Evolutionary conservation across 2,888 invertebrate genomes (phyloP).

Genomic region (Andrena praecox): DNA sequence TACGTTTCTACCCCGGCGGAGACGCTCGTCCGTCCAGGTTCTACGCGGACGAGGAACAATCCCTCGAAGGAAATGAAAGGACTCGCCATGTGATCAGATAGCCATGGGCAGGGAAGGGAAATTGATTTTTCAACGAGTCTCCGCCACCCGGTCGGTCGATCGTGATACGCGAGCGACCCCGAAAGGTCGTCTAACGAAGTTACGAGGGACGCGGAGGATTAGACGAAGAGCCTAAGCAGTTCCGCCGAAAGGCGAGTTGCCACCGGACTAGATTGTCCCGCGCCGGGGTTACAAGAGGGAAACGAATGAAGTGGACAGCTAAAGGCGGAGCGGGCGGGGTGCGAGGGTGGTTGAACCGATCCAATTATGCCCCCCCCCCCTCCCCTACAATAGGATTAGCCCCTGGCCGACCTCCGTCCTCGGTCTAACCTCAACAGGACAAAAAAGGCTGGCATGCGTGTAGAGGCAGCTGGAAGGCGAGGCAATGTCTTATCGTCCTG

Average conservation of each 20-base stretch:
- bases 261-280: slow-evolving; percentile 70
- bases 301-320: slow-evolving; percentile 73
- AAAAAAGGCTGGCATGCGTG: slow-evolving; percentile 57
- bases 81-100: neutral
- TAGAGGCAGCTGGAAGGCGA: slow-evolving; percentile 41
- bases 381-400: slow-evolving; percentile 77
- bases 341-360: slow-evolving; percentile 68
- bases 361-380: slow-evolving; percentile 76
- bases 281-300: slow-evolving; percentile 61
- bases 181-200: slow-evolving; percentile 71
- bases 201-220: slow-evolving; percentile 71
- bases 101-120: neutral
- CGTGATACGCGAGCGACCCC: slow-evolving; percentile 50
- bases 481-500: slow-evolving; percentile 70
- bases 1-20: neutral
- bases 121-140: slow-evolving; percentile 55
- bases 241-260: slow-evolving; percentile 71
- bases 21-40: neutral
- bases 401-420: slow-evolving; percentile 55
- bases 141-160: slow-evolving; percentile 29
- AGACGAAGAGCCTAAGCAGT: slow-evolving; percentile 71
- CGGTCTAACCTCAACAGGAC: slow-evolving; percentile 55
- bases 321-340: neutral
- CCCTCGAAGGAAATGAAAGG: neutral
- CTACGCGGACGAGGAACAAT: neutral